Base-by-base conservation (phyloP, 2,113 vertebrate species). In the Sterrhoptilus dennistouni region DNA sequence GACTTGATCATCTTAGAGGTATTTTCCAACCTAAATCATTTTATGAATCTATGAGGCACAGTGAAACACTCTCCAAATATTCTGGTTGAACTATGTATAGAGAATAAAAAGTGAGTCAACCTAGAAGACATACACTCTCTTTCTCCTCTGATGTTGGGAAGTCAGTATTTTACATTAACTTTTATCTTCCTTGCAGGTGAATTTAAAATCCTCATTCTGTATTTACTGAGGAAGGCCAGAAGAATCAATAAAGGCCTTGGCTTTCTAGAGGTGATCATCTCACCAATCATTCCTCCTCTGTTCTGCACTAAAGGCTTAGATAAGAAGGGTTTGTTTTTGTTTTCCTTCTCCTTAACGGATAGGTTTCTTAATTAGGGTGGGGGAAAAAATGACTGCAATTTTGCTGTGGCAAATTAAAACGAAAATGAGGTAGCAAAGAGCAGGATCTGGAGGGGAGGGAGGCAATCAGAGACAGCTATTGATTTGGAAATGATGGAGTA, bases 361-460 rank as follows among this genome's bases (percentile, higher is more conserved):
- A 82, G 75, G 36, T 89, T 91, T 75, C 82, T 93, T 98, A 97
- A 97, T 97, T 96, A 96, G 77, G 87, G 90, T 88, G 54, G 69
- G 66, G 82, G 29, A 11, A 82, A 82, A 77, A 91, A 91, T 92
- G 35, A 96, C 75, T 91, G 87, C 87, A 93, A 76, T 97, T 97
- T 78, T 77, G 74, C 81, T 90, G 60, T 90, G 64, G 95, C 91
- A 97, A 97, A 97, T 97, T 97, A 97, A 94, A 96, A 95, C 64
- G 53, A 96, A 96, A 97, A 97, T 93, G 89, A 97, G 84, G 84
- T 50, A 53, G 90, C 91, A 92, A 96, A 96, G 88, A 96, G 92
- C 70, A 90, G 59, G 57, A 59, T 96, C 68, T 95, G 84, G 24
- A 72, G 40, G 33, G 52, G 60, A 56, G 60, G 60, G 64, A 44